Conservation (phyloP, 2,888 invertebrate species). For the Pristionchus japonicus region DNA sequence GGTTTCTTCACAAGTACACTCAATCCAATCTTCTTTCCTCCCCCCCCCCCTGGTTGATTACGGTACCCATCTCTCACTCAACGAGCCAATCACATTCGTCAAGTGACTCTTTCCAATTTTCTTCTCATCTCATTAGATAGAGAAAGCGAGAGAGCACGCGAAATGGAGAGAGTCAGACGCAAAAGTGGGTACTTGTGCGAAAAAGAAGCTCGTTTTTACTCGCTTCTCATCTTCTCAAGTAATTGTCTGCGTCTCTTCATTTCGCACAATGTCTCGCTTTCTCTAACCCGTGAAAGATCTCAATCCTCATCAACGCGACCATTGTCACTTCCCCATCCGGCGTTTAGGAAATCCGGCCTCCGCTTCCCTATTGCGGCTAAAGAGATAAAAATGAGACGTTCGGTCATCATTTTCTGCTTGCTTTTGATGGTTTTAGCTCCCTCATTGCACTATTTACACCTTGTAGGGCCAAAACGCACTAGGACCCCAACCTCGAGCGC, state of each 20-base stretch:
- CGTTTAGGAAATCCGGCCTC: not conserved
- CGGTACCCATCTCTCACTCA: slow-evolving; percentile 27
- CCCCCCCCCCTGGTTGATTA: not conserved
- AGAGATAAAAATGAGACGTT: not conserved
- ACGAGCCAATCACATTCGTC: not conserved
- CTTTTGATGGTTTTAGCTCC: not conserved
- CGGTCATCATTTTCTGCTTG: not conserved
- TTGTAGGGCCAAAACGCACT: not conserved
- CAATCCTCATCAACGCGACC: not conserved
- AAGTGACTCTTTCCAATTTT: not conserved
- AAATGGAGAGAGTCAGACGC: not conserved
- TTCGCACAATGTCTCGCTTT: not conserved
- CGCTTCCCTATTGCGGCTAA: too few species aligned
- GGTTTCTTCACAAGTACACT: not conserved
- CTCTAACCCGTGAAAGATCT: not conserved
- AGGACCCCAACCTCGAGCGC: not conserved
- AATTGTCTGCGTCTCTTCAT: not conserved
- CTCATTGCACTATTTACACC: not conserved
- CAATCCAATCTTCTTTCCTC: not conserved
- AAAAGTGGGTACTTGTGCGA: not conserved
- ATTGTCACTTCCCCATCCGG: not conserved
- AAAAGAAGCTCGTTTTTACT: not conserved
- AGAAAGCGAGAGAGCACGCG: not conserved
- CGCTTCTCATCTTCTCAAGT: not conserved
- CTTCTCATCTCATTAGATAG: not conserved